Base-by-base conservation (phyloP, 2,797 vertebrate species). In the Siniperca obscura region DNA sequence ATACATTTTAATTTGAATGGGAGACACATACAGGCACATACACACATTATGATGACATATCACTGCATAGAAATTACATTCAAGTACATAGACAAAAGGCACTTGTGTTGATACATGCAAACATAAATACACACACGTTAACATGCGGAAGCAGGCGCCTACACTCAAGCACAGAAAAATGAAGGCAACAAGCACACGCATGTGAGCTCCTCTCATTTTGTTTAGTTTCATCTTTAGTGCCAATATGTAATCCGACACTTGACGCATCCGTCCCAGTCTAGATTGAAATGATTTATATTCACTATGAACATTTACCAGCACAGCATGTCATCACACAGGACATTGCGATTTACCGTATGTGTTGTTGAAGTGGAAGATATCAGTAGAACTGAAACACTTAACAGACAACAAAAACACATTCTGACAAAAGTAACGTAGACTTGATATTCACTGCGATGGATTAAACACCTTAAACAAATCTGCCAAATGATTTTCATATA, bases 11-110 rank as follows among this genome's bases (percentile, higher is more conserved):
- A 69, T 65, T 76, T 21, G 61, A 87, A 71, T 55, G 71, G 67
- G 16, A 76, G 80, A 67, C 73, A 80, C 76, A 68, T 17, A 38
- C 71, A 60, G 85, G 83, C 88, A 89, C 88, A 92, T 86, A 21
- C 57, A 84, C 59, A 83, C 42, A 61, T 30, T 14, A 34, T 8
- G 22, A 82, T 25, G 34, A 78, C 59, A 59, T 13, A 34, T 61
- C 71, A 48, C 36, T 36, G 44, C 27, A 10, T 52, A 42, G 3
- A 48, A 36, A 19, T 61, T 4, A 78, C 46, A 64, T 55, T 50
- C 1, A 42, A 61, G 40, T 10, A 61, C 40, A 44, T 57, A 57
- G 62, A 70, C 38, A 68, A 38, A 42, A 48, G 79, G 79, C 78
- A 76, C 76, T 81, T 84, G 68, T 71, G 72, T 65, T 70, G 70